Evolutionary conservation across 2,888 invertebrate genomes (phyloP).

Genomic region (Plagodis dolabraria): DNA sequence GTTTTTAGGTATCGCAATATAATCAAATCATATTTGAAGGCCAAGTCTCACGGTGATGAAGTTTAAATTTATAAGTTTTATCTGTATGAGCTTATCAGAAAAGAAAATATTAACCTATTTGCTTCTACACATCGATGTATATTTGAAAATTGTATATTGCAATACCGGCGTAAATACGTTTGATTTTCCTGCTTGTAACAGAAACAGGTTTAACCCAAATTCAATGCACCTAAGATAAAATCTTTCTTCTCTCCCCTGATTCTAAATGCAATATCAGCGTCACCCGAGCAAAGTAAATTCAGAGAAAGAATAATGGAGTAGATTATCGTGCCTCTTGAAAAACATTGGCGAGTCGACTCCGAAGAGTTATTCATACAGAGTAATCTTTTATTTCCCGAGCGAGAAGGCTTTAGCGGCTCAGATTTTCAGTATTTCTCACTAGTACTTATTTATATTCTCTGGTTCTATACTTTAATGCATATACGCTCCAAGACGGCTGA

Average conservation of each 20-base stretch:
- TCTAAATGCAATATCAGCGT: conserved; percentile 53
- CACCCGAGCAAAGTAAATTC: conserved; percentile 56
- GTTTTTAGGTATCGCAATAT: too few relatives aligned
- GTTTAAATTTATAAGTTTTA: too few relatives aligned
- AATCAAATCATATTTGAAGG: too few relatives aligned
- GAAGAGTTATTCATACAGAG: conserved; percentile 66
- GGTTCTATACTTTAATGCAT: too few relatives aligned
- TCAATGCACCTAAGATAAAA: conserved; percentile 24
- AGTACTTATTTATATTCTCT: background rate
- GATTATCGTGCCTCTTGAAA: conserved; percentile 69
- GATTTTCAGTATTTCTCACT: conserved; percentile 60
- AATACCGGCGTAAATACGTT: too few relatives aligned
- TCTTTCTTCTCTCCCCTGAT: conserved; percentile 46
- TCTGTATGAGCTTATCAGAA: too few relatives aligned
- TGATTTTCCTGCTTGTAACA: too few relatives aligned
- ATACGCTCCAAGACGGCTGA: too few relatives aligned
- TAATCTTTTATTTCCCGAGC: conserved; percentile 72
- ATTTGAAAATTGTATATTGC: too few relatives aligned
- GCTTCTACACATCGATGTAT: too few relatives aligned
- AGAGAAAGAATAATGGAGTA: conserved; percentile 63
- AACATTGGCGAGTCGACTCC: conserved; percentile 58
- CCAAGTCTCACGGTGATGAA: too few relatives aligned
- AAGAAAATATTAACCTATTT: too few relatives aligned
- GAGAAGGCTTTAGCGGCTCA: conserved; percentile 45
- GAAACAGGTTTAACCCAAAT: background rate